These are phyloP conservation scores for Antennarius striatus DNA, from an alignment of 2,113 vertebrate genomes.

Conservation along the genomic window DNA sequence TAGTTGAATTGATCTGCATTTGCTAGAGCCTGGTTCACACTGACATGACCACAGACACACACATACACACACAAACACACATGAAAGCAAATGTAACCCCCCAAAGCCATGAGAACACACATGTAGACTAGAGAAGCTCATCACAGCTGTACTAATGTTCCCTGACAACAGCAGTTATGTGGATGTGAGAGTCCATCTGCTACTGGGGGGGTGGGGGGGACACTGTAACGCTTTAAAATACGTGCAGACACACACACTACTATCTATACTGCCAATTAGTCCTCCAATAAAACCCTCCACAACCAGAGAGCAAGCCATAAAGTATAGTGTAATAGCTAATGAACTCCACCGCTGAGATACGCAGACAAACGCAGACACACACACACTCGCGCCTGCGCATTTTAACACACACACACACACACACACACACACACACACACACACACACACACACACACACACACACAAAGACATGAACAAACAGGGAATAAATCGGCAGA, in stretches of 20 bases:
- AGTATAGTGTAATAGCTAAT: conserved; percentile 53
- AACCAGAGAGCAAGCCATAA: conserved; percentile 45
- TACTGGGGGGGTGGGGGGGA: conserved; percentile 1
- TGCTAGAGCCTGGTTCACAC: conserved; percentile 19
- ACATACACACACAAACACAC: conserved; percentile 1
- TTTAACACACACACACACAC: not conserved
- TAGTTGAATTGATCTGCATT: conserved; percentile 66
- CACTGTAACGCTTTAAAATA: conserved; percentile 31
- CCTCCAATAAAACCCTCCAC: conserved; percentile 49
- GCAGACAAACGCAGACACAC: conserved; percentile 34
- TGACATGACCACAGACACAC: conserved; percentile 9
- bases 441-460: not conserved
- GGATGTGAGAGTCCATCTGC: conserved; percentile 7
- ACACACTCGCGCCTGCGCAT: not conserved
- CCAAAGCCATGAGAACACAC: not conserved
- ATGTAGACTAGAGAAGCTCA: conserved; percentile 7
- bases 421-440: not conserved
- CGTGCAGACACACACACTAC: conserved; percentile 4
- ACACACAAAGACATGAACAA: conserved; percentile 41
- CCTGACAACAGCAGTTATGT: conserved; percentile 6
- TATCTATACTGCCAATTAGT: conserved; percentile 66
- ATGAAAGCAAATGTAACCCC: not conserved
- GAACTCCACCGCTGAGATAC: conserved; percentile 46
- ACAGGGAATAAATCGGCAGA: conserved; percentile 20
- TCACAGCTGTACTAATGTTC: conserved; percentile 11